These are phyloP conservation scores for Lipotes vexillifer DNA, from an alignment of 2,113 vertebrate genomes.

Conservation along the genomic window DNA sequence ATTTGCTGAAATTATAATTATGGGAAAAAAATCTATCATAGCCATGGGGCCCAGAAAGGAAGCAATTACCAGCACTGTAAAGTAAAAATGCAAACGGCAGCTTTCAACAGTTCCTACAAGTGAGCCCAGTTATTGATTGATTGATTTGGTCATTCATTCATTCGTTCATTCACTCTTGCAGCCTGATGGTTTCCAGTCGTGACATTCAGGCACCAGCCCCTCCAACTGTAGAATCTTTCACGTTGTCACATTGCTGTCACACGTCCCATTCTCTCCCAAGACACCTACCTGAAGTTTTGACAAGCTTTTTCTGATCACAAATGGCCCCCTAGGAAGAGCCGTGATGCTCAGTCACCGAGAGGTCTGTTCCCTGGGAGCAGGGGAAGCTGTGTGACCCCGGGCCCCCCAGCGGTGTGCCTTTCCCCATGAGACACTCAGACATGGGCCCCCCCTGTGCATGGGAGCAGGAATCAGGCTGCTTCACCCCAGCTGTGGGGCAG, in stretches of 20 bases:
- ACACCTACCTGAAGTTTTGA: not conserved
- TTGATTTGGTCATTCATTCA: not conserved
- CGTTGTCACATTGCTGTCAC: conserved; percentile 1
- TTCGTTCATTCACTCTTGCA: conserved; percentile 23
- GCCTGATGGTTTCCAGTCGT: conserved; percentile 28
- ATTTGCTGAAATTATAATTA: conserved; percentile 77
- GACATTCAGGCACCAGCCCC: conserved; percentile 43
- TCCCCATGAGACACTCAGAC: accelerated
- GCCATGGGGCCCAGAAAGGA: conserved; percentile 58
- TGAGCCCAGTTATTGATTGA: not conserved
- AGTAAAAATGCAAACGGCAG: conserved; percentile 31
- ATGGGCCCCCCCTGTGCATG: accelerated
- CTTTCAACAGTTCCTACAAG: conserved; percentile 12
- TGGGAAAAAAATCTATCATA: conserved; percentile 51
- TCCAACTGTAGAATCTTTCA: conserved; percentile 12
- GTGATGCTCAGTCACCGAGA: not conserved
- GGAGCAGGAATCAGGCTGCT: not conserved
- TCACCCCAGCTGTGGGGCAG: not conserved
- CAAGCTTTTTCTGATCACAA: not conserved
- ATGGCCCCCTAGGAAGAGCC: not conserved
- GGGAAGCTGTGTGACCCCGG: accelerated
- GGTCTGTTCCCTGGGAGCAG: accelerated
- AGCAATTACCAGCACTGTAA: conserved; percentile 31
- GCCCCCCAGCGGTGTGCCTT: not conserved
- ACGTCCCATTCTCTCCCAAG: not conserved